Base-by-base conservation (phyloP, 1,140 invertebrate genomes). In the Zaprionus africanus region DNA sequence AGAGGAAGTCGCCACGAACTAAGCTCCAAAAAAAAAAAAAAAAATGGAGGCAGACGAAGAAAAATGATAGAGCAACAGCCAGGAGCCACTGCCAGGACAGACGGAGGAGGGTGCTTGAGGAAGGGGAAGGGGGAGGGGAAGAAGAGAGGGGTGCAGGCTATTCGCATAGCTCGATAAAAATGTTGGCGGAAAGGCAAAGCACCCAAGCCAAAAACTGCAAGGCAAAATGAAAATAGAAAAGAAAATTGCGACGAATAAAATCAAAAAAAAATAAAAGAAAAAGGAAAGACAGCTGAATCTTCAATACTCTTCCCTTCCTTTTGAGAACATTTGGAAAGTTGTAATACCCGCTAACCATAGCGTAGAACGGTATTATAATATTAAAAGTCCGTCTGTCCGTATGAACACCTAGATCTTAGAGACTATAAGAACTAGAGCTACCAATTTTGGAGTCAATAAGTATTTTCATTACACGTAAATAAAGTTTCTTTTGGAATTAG, bases 21-120 rank as follows among this genome's bases (percentile, higher is more conserved):
- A 72, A 76, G 68, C 68, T 58, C 65, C 43, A 70, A 66, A 28
- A 11, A 31, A 31, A 31, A 31, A 28, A 31, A n/a, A n/a, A 34
- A 62, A 76, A 72, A 43, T 66, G 61, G n/a, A 60, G 61, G 57
- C 61, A 76, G 74, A 76, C 74, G 74, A 77, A 77, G 75, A 77
- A 73, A 77, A 77, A 77, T 77, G 69, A 77, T 77, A 73, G 73
- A 77, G 75, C 75, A 66, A 73, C 75, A 76, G 62, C 36, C 56
- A 54, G 43, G n/a, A 68, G 19, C 41, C 41, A 53, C 46, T 19
- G 19, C 17, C 19, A 38, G 41, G n/a, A 22, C 22, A 53, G 24
- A 46, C 15, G 34, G 4, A 17, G 13, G 11, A 13, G 31, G 17
- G 43, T 19, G 17, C 31, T 34, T 9, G 2, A 9, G 4, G 51